These are phyloP conservation scores for roundworm (Caenorhabditis elegans) DNA, from an alignment of 1,140 invertebrate genomes.

Conservation along the genomic window WBcel235 BX284605.5:16838001-16838500, in stretches of 20 bases:
- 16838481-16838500: conserved; percentile 11
- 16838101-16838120: too few species aligned
- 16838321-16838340: background rate
- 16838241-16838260: background rate
- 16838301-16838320: background rate
- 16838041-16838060: too few species aligned
- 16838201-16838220: too few species aligned
- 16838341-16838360: conserved; percentile 24
- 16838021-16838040: too few species aligned
- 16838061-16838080: too few species aligned
- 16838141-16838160: too few species aligned
- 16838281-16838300: background rate
- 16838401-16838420: too few species aligned
- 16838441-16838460: background rate
- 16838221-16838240: background rate
- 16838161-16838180: too few species aligned
- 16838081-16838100: too few species aligned
- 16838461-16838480: background rate
- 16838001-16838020: too few species aligned
- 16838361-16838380: background rate
- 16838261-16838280: background rate
- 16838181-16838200: too few species aligned
- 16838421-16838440: background rate
- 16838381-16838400: background rate
- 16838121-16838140: too few species aligned